Base-by-base conservation (phyloP, 2,113 vertebrate species). In the Silurus meridionalis region DNA sequence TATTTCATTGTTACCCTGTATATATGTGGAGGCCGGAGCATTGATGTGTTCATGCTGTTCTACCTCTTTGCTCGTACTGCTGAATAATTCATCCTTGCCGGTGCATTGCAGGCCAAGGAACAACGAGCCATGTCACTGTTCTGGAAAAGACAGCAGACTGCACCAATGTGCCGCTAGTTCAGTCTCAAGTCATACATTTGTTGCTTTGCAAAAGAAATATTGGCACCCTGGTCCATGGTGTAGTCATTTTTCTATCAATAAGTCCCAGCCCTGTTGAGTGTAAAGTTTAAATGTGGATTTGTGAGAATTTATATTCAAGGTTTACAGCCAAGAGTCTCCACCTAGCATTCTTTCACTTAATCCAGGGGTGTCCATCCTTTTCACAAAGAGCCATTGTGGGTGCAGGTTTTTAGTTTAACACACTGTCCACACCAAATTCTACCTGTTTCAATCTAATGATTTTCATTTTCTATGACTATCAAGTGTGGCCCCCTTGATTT, bases 1-100 rank as follows among this genome's bases (percentile, higher is more conserved):
- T 85, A 37, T 78, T 85, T 85, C 66, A 78, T 74, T 84, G 21
- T 25, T 48, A 75, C 37, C 25, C 74, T 55, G 13, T 9, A 21
- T 14, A 28, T 57, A 13, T 71, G 53, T 60, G 74, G 23, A n/a
- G 66, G 63, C 77, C 37, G 61, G 25, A 37, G 72, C 23, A 23
- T 55, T n/a, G 28, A 3, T 55, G 48, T 5, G 2, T 5, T 55
- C 5, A 11, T 37, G 64, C 55, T 83, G 53, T 77, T 72, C 80
- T 83, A 66, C 48, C 60, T 58, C 19, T 87, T 61, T 25, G 61
- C 66, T 52, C n/a, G 6, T 53, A 71, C 28, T 83, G 53, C 25
- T 84, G 53, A 87, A 87, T 87, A 84, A 80, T 84, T 87, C 46
- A 87, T 50, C 74, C 25, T 7, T 46, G 28, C 63, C 37, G 15